Base-by-base conservation (phyloP, 2,797 vertebrate species). In the Varecia variegata region DNA sequence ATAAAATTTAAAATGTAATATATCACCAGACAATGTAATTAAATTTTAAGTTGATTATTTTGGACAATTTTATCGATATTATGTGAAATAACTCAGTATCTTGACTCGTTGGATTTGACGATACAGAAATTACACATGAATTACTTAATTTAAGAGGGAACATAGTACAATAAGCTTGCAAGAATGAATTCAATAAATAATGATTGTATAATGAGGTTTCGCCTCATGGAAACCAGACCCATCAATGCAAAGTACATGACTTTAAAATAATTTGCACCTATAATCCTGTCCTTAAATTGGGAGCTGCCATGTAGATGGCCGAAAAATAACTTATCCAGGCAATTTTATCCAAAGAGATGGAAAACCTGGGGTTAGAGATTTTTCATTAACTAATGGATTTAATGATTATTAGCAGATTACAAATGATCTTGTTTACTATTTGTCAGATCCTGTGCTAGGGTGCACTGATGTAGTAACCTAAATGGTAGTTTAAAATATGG, bases 261-360 rank as follows among this genome's bases (percentile, higher is more conserved):
- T 58, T 60, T 52, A 50, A 93, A 96, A 89, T 77, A 70, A 85
- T 88, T 96, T 73, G 21, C 17, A 52, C n/a, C 54, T 92, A 65
- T 92, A 92, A 90, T 65, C 15, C 2, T 38, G 65, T 80, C 60
- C 12, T 11, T 56, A 81, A 89, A 93, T 23, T 52, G 2, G 71
- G 8, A 60, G 5, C 23, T 84, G 1, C 4, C 18, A 20, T 86
- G 12, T 70, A 90, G 83, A 93, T 74, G 32, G 11, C 5, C 27
- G 2, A 93, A 67, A 15, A 68, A 82, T 62, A 94, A 76, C 5
- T 84, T 52, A 77, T 27, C 10, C 2, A n/a, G 8, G 1, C 71
- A 21, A 17, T 81, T 81, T 95, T 93, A 85, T 76, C 62, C 87
- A 90, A 93, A 77, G 43, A 58, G 47, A 93, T 6, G 85, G 32